Evolutionary conservation across 2,797 vertebrate genomes (phyloP), one percentile per base, ranked within the genome.

Genomic region (Rallus crepitans): DNA sequence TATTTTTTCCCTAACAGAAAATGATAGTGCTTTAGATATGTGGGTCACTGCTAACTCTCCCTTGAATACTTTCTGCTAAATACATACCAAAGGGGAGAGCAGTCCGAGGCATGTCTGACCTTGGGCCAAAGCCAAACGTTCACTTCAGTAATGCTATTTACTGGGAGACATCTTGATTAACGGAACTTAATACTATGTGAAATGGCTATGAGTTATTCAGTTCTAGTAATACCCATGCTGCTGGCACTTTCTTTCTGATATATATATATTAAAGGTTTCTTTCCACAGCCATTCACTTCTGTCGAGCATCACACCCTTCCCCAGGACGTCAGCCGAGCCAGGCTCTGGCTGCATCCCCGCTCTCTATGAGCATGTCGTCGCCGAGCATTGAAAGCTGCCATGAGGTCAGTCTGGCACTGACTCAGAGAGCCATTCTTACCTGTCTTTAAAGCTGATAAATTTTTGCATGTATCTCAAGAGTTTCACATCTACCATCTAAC

Each of bases 341-440:
- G 77, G 64, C 53, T 92, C 37, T 4, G 75, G 87, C 85, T 89
- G 78, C 89, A 72, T 75, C 93, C 94, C 93, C 9, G 4, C 30
- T 35, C 78, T 87, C 94, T 80, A 80, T 24, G 92, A 98, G 94
- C 96, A 55, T 98, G 97, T 98, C 98, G 97, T 95, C 85, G 59
- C 92, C 92, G 89, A 94, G 11, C 69, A 93, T 89, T 8, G 60
- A 98, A 97, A 97, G 94, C 93, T 69, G 90, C 85, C 21, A 7
- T 50, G 61, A 93, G 91, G 81, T 89, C 21, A 11, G 82, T 68
- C 60, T 68, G 91, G 80, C 89, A 55, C 87, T 96, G 95, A 97
- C 93, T 98, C 97, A 96, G 90, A 96, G 86, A 71, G 55, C 85
- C 50, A 30, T 95, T 97, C 94, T 95, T 92, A 95, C 94, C 77